Evolutionary conservation across 2,797 vertebrate species (phyloP).

Genomic region (Bradypus variegatus): DNA sequence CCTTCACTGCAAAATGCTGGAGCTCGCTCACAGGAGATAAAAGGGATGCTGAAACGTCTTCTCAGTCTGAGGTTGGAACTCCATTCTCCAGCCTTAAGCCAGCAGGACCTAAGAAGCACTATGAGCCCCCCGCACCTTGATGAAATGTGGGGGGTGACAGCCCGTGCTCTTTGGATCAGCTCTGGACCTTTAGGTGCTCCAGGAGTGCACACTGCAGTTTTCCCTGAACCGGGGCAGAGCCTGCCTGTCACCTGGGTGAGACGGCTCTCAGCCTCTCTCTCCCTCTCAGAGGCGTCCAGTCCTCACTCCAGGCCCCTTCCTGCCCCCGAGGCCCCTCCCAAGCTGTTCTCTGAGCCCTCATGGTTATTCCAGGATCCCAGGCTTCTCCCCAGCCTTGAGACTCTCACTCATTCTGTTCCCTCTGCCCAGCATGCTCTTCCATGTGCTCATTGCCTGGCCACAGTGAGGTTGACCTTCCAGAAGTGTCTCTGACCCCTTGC

Average conservation of each 20-base stretch:
- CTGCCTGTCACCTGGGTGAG: fast-evolving
- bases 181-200: not conserved
- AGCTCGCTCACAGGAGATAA: not conserved
- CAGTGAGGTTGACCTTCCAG: not conserved
- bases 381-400: not conserved
- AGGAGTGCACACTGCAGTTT: too few species aligned
- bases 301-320: not conserved
- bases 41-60: not conserved
- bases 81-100: not conserved
- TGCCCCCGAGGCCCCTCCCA: not conserved
- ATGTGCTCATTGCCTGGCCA: not conserved
- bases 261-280: too few species aligned
- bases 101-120: not conserved
- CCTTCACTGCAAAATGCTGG: not conserved
- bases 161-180: not conserved
- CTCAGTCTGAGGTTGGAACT: not conserved
- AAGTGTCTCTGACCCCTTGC: not conserved
- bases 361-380: not conserved
- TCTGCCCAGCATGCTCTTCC: not conserved
- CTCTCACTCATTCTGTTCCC: not conserved
- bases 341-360: not conserved
- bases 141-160: fast-evolving
- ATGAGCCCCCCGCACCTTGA: fast-evolving
- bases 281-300: not conserved
- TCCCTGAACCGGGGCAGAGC: too few species aligned